Base-by-base conservation (phyloP, 2,888 invertebrate genomes). In the Oxycera nigricornis region DNA sequence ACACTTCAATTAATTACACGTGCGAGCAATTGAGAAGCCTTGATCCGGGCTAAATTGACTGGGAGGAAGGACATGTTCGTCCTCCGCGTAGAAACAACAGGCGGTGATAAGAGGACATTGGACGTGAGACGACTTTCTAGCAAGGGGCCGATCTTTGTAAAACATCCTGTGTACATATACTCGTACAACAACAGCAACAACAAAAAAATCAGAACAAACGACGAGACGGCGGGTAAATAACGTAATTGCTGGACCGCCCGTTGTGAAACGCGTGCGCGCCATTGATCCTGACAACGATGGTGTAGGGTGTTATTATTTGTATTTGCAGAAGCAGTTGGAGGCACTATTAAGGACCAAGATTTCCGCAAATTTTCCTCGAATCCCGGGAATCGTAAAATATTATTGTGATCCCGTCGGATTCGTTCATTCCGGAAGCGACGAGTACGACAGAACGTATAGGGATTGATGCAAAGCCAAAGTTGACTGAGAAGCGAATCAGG, bases 1-100 rank as follows among this genome's bases (percentile, higher is more conserved):
- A 59, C 59, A 39, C 59, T 39, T 72, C 72, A 52, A 81, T 79
- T 79, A 78, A 76, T 77, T 77, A 80, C 81, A 80, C 81, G 81
- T 81, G 81, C 77, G 78, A 75, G 76, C 80, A 80, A 80, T 81
- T 79, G 79, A 79, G 78, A 76, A 79, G 79, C 78, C 79, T 79
- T 79, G 77, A 73, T 76, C 72, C 59, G 20, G 57, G 50, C 26
- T 74, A 75, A 76, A 76, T 76, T 76, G 75, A 75, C 76, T 76
- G 75, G 68, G 73, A 55, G 57, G 68, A 59, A 67, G 73, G 41
- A 70, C 55, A 70, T 70, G 52, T 65, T 55, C 68, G 52, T 76
- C 61, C 65, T 50, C 68, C 46, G 41, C 74, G 68, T 75, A 76
- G 77, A 73, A 74, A 73, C 68, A 72, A 59, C 73, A 59, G 70